Evolutionary conservation across 2,113 vertebrate genomes (phyloP).

Genomic region (Hyperopisus bebe): DNA sequence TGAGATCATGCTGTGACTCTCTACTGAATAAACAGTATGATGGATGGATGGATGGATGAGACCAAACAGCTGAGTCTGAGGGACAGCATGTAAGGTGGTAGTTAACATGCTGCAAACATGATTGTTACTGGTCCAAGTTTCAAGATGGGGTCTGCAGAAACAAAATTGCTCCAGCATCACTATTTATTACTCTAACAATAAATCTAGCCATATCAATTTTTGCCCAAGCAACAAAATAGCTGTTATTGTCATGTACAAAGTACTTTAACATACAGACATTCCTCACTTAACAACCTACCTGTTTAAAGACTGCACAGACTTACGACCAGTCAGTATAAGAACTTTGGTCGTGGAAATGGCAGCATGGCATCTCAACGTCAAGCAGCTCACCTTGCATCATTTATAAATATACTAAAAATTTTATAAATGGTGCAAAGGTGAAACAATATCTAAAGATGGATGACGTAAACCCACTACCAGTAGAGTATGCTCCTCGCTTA

Average conservation of each 20-base stretch:
- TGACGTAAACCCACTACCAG: too few relatives aligned
- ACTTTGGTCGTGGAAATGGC: too few relatives aligned
- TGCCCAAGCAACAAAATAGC: neutral
- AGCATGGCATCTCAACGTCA: too few relatives aligned
- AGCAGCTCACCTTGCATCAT: too few relatives aligned
- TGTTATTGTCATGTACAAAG: neutral
- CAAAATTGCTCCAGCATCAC: neutral
- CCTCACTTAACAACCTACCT: too few relatives aligned
- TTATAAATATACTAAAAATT: too few relatives aligned
- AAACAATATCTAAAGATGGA: too few relatives aligned
- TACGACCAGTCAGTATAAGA: too few relatives aligned
- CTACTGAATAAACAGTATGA: neutral
- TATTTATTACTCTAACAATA: neutral
- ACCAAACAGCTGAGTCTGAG: neutral
- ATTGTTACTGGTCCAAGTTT: neutral
- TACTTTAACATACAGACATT: neutral
- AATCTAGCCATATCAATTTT: neutral
- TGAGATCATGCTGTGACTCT: neutral
- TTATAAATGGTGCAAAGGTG: too few relatives aligned
- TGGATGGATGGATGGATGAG: neutral
- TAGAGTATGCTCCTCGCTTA: too few relatives aligned
- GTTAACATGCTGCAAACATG: neutral
- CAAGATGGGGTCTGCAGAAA: neutral
- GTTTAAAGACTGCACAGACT: neutral
- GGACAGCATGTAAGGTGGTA: neutral